Evolutionary conservation across 2,888 invertebrate species (phyloP).

Genomic region (Hoplodrina blanda): DNA sequence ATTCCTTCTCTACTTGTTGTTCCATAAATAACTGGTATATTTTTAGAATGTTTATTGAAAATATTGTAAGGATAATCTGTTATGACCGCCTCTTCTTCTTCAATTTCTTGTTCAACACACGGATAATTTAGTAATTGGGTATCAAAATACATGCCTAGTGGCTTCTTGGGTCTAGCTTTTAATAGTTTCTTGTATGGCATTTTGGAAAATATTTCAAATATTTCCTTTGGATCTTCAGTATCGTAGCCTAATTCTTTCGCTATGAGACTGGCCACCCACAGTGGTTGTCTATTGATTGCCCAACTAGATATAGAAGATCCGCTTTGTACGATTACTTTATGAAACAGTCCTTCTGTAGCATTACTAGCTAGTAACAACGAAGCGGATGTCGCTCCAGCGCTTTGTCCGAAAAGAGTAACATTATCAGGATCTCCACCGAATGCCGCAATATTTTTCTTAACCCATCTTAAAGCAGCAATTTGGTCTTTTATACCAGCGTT

Average conservation of each 20-base stretch:
- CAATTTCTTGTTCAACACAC: slow-evolving; percentile 80
- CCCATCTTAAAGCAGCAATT: slow-evolving; percentile 85
- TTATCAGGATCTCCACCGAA: slow-evolving; percentile 86
- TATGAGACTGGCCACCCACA: slow-evolving; percentile 79
- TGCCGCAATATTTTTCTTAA: slow-evolving; percentile 83
- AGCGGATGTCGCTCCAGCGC: slow-evolving; percentile 82
- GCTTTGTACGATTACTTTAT: slow-evolving; percentile 83
- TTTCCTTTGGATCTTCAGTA: slow-evolving; percentile 78
- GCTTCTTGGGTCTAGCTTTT: slow-evolving; percentile 72
- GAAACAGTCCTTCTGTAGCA: slow-evolving; percentile 78
- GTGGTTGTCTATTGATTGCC: slow-evolving; percentile 81
- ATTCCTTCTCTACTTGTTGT: slow-evolving; percentile 82
- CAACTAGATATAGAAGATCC: slow-evolving; percentile 82
- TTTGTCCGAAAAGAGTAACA: slow-evolving; percentile 86
- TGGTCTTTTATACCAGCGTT: slow-evolving; percentile 87
- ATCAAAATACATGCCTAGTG: slow-evolving; percentile 80
- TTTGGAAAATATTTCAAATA: slow-evolving; percentile 79
- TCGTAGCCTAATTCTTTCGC: slow-evolving; percentile 79
- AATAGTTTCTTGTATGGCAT: slow-evolving; percentile 73
- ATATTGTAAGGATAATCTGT: slow-evolving; percentile 82
- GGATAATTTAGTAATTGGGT: slow-evolving; percentile 82
- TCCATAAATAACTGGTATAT: slow-evolving; percentile 78
- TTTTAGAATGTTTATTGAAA: slow-evolving; percentile 72
- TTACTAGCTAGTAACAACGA: slow-evolving; percentile 79
- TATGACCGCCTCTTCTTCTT: slow-evolving; percentile 78